These are phyloP conservation scores for Thunnus thynnus DNA, from an alignment of 2,113 vertebrate species.

Conservation along the genomic window DNA sequence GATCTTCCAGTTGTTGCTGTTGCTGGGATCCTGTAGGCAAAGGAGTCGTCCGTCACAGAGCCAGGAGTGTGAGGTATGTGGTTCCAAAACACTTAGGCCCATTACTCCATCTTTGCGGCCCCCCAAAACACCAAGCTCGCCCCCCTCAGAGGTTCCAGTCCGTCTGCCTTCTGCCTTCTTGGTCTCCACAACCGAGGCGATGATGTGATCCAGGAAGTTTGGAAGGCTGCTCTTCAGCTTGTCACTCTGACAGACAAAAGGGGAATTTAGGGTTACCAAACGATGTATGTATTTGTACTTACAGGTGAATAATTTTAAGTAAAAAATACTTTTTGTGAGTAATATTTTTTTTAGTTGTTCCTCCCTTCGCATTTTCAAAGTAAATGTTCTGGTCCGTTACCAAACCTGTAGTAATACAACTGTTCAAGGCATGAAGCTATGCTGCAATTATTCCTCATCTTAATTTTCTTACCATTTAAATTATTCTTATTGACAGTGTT, in stretches of 20 bases:
- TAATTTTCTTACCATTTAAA: too few species aligned
- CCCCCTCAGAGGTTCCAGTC: conserved; percentile 85
- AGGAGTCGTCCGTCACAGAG: conserved; percentile 97
- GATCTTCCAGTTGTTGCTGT: conserved; percentile 99
- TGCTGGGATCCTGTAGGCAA: conserved; percentile 97
- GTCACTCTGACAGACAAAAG: conserved; percentile 82
- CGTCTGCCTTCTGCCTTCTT: conserved; percentile 94
- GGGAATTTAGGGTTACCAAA: neutral
- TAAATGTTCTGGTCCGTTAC: neutral
- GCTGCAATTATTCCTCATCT: too few species aligned
- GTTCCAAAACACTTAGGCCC: conserved; percentile 96
- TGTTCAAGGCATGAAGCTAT: too few species aligned
- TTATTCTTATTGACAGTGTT: too few species aligned
- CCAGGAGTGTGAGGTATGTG: conserved; percentile 98
- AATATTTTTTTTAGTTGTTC: neutral
- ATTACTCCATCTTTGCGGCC: conserved; percentile 92
- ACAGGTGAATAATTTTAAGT: neutral
- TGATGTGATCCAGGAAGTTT: conserved; percentile 98
- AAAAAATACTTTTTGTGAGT: neutral
- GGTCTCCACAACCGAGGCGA: conserved; percentile 98
- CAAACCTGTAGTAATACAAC: conserved; percentile 2
- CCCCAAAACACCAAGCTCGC: conserved; percentile 88
- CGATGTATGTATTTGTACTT: neutral
- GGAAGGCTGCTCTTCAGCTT: conserved; percentile 96
- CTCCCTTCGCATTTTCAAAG: neutral